A percentile compares a stretch with the other conserved stretches of the same genome.
These are phyloP conservation scores for Phaethon lepturus DNA, from an alignment of 2,113 vertebrate genomes.

Conservation along the genomic window DNA sequence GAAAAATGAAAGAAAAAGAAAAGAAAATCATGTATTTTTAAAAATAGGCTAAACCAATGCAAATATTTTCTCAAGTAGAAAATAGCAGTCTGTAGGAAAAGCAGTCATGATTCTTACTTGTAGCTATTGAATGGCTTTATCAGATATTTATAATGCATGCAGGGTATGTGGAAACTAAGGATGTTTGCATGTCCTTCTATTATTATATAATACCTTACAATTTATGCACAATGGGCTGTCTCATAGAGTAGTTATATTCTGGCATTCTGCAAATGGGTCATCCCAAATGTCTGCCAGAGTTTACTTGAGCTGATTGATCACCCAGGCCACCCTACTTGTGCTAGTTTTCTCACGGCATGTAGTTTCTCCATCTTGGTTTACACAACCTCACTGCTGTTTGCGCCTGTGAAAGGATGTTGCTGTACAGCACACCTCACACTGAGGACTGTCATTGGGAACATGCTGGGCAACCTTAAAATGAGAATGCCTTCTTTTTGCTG, in stretches of 20 bases:
- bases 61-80: background rate
- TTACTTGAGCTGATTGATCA: background rate
- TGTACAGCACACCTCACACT: background rate
- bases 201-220: background rate
- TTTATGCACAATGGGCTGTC: background rate
- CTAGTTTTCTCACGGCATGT: accelerated
- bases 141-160: background rate
- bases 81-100: background rate
- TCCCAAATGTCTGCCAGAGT: background rate
- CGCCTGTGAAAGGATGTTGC: background rate
- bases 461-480: background rate
- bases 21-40: background rate
- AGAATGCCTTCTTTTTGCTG: background rate
- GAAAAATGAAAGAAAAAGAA: background rate
- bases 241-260: background rate
- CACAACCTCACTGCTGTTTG: background rate
- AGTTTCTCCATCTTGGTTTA: background rate
- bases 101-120: background rate
- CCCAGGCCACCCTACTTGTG: background rate
- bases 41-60: background rate
- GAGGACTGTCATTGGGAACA: background rate
- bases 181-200: background rate
- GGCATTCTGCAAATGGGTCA: background rate
- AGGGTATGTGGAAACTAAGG: background rate
- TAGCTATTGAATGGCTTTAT: background rate